Evolutionary conservation across 2,888 invertebrate species (phyloP), one percentile per base, ranked within the genome.

Genomic region (Ptychoptera contaminata): DNA sequence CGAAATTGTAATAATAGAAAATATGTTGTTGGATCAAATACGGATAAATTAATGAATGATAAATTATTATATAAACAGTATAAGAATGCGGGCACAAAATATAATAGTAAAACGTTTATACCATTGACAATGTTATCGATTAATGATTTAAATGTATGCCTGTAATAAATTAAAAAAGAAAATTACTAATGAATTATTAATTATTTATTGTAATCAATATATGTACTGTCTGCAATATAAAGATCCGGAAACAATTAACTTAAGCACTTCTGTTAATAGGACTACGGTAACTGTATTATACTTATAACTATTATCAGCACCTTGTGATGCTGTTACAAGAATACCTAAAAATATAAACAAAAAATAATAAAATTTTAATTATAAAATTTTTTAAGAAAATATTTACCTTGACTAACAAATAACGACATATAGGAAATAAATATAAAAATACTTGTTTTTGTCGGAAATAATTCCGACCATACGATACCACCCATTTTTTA

Each of bases 61-160:
- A 96, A 72, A 68, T 94, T 94, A 61, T 96, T 94, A 70, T 94
- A 94, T 43, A 93, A 70, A 56, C 92, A 93, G 61, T 96, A 96
- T 44, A 94, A 67, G 56, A 86, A 73, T 0, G 93, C 84, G 37
- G 94, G 94, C 50, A 94, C 78, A 66, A 92, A 84, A 60, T 96
- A 94, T 38, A 88, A 61, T 45, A 80, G 61, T 52, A 90, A 64
- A 39, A 91, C 73, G 58, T 74, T 72, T 50, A 70, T 72, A 58
- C 82, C 74, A 52, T 72, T 68, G 9, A 62, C 49, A 34, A 79
- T 62, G 51, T 79, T 75, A 56, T 60, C 57, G 54, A 77, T 59
- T 52, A 81, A 65, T 42, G 71, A 65, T 11, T 66, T 65, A 46
- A 74, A 49, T 16, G 63, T 68, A 55, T 78, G 69, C 53, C 85